Base-by-base conservation (phyloP, 1,140 invertebrate species). In the Macrosteles quadrilineatus region DNA sequence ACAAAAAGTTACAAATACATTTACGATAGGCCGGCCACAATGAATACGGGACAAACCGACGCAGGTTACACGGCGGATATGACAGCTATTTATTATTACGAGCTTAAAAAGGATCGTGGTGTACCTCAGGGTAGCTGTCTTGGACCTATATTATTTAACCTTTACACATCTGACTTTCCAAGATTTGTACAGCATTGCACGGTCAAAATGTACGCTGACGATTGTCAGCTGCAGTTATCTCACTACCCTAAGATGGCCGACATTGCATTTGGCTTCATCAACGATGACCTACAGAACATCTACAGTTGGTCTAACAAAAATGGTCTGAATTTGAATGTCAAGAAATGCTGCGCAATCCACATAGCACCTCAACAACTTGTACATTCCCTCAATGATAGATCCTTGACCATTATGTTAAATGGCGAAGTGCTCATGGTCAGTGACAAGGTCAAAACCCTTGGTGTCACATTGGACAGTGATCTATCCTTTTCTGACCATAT, bases 71-170 rank as follows among this genome's bases (percentile, higher is more conserved):
- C n/a, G n/a, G n/a, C n/a, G n/a, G n/a, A n/a, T n/a, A n/a, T n/a
- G n/a, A n/a, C n/a, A n/a, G n/a, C n/a, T n/a, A n/a, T n/a, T n/a
- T n/a, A n/a, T n/a, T n/a, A n/a, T n/a, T n/a, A n/a, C n/a, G n/a
- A n/a, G n/a, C n/a, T n/a, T n/a, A 36, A 36, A 4, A 36, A 19
- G n/a, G 47, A 50, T 6, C n/a, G 17, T 19, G 47, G 47, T 50
- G 47, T 50, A n/a, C 47, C 47, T 3, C 47, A 50, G 47, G 47
- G 47, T n/a, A 50, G 47, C 47, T 50, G 47, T 50, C n/a, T 50
- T 23, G 47, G 47, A 23, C 47, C 47, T 50, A 50, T 50, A 50
- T 23, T 50, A 23, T 50, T 50, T 23, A 50, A 50, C 21, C 47
- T 50, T 4, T 50, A 50, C n/a, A 50, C 47, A 50, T 50, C 47